Conservation (phyloP, 2,113 vertebrate genomes). For the Bubo scandiacus region DNA sequence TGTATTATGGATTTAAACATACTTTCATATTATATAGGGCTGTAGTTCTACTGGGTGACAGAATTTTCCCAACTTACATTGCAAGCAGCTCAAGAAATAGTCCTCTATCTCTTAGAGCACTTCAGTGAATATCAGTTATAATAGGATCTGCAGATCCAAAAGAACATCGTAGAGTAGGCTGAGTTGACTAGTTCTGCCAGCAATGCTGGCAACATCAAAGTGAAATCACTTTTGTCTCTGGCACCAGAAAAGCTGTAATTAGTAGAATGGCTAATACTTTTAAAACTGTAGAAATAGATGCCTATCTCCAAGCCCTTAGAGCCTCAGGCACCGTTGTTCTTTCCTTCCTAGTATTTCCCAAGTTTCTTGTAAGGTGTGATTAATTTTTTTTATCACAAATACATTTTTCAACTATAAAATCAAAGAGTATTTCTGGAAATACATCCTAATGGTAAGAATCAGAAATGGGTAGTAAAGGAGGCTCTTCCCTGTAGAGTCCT, state of each 20-base stretch:
- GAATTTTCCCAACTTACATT: not conserved
- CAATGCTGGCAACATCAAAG: not conserved
- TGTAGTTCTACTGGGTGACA: not conserved
- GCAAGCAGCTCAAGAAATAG: not conserved
- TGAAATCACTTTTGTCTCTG: not conserved
- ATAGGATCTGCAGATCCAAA: not conserved
- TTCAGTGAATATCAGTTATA: not conserved
- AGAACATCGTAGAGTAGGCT: not conserved
- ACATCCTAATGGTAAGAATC: not conserved
- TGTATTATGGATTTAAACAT: not conserved
- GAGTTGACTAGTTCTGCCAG: not conserved
- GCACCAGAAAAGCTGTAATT: not conserved
- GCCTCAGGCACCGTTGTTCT: not conserved
- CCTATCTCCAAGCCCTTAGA: not conserved
- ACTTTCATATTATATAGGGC: not conserved
- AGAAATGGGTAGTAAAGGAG: not conserved
- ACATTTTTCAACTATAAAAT: not conserved
- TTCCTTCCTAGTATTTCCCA: not conserved
- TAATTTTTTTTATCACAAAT: not conserved
- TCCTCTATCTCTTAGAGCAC: not conserved
- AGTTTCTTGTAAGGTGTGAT: not conserved
- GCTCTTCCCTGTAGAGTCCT: not conserved
- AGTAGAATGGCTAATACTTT: not conserved
- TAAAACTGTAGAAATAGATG: not conserved
- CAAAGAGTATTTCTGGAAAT: not conserved